Conservation (phyloP, 1,140 invertebrate species). For the Rhyzopertha dominica region DNA sequence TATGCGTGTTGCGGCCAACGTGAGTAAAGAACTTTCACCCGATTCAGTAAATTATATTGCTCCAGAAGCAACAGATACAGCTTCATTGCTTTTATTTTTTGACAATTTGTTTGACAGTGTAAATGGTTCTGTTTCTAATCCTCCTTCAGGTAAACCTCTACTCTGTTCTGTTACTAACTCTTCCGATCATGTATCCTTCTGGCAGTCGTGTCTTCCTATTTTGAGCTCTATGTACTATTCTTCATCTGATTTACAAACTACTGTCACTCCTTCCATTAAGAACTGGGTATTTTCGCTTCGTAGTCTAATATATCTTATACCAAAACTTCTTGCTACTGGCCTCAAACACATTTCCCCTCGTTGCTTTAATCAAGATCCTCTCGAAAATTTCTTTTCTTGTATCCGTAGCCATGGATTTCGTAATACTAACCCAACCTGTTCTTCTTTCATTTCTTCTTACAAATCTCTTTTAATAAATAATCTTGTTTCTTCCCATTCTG, state of each 20-base stretch:
- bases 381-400: slow-evolving; percentile 17
- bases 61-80: slow-evolving; percentile 15
- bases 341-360: slow-evolving; percentile 13
- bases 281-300: slow-evolving; percentile 1
- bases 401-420: slow-evolving; percentile 9
- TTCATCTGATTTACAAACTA: too few species aligned
- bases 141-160: slow-evolving; percentile 13
- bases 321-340: slow-evolving; percentile 2
- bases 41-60: slow-evolving; percentile 7
- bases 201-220: slow-evolving; percentile 10
- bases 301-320: slow-evolving; percentile 5
- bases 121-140: slow-evolving; percentile 6
- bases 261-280: too few species aligned
- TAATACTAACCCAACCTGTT: slow-evolving; percentile 16
- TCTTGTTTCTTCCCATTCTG: slow-evolving; percentile 13
- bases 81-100: slow-evolving; percentile 19
- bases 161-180: slow-evolving; percentile 11
- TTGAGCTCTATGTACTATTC: slow-evolving; percentile 12
- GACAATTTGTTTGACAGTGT: slow-evolving; percentile 16
- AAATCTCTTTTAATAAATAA: slow-evolving; percentile 16
- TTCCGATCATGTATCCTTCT: slow-evolving; percentile 10
- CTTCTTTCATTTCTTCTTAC: slow-evolving; percentile 12
- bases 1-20: too few species aligned
- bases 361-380: slow-evolving; percentile 19
- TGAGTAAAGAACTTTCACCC: slow-evolving; percentile 4